A percentile compares a stretch with the other conserved stretches of the same genome.
Evolutionary conservation across 2,797 vertebrate species (phyloP).

Genomic region (Alca torda): DNA sequence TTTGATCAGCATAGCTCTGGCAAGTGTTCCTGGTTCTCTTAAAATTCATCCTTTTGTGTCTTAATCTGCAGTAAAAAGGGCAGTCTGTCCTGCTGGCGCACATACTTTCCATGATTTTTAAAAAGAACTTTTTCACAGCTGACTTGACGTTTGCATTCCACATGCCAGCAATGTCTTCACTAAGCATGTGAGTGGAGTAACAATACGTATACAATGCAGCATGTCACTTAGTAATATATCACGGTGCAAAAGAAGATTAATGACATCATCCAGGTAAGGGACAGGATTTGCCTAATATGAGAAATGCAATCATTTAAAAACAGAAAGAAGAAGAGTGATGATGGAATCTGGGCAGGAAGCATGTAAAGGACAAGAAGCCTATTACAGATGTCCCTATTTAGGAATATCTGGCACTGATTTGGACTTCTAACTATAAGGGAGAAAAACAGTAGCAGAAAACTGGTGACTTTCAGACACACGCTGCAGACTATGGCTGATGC

Average conservation of each 20-base stretch:
- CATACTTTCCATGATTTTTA: conserved; percentile 37
- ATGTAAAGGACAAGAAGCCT: conserved; percentile 61
- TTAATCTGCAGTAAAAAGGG: conserved; percentile 50
- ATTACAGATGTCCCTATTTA: conserved; percentile 36
- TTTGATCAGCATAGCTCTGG: conserved; percentile 22
- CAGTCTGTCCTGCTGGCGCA: conserved; percentile 50
- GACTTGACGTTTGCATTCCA: conserved; percentile 52
- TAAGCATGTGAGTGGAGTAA: conserved; percentile 60
- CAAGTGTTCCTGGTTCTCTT: conserved; percentile 4
- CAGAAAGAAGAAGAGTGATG: conserved; percentile 48
- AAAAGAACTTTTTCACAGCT: conserved; percentile 62
- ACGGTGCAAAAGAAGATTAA: conserved; percentile 73
- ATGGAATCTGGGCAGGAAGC: conserved; percentile 43
- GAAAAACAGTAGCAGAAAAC: neutral
- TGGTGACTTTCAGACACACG: neutral
- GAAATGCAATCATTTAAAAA: conserved; percentile 70
- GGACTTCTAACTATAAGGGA: neutral
- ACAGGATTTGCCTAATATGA: conserved; percentile 71
- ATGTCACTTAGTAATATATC: conserved; percentile 69
- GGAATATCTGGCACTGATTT: conserved; percentile 15
- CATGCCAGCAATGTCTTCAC: conserved; percentile 57
- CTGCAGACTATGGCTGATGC: neutral
- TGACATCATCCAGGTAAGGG: conserved; percentile 69
- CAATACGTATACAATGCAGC: conserved; percentile 52
- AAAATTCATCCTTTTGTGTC: conserved; percentile 48